Evolutionary conservation across 2,888 invertebrate species (phyloP), one percentile per base, ranked within the genome.

Genomic region (Germaria angustata): DNA sequence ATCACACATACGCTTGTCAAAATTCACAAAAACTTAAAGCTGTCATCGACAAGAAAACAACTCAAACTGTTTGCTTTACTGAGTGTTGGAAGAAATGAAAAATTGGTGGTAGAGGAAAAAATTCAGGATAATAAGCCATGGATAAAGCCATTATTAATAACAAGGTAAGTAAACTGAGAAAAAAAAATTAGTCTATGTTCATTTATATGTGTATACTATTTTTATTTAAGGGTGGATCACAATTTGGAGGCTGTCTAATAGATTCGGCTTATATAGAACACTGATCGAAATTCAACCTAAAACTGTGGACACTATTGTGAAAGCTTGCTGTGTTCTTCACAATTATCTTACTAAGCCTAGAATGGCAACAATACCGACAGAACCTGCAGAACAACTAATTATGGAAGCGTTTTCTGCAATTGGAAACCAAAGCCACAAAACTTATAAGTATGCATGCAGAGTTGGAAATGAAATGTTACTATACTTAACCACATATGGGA

Each of bases 331-430:
- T 55, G 55, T 15, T 11, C 55, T 55, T 17, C 55, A 57, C 28
- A 68, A 76, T 49, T 68, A 68, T 59, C 39, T 68, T 11, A 49
- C 39, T 20, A 59, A 55, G n/a, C 32, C 46, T 11, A 22, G 39
- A 39, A 39, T 9, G 11, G 22, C 17, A 46, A 7, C 68, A 55
- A 20, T 28, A 22, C 5, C n/a, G n/a, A n/a, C 69, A 53, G 55
- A 55, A 68, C 11, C 55, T 7, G 6, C 55, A 7, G 55, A 55
- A 5, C n/a, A 41, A 28, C 6, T 8, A 39, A 22, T 61, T 41
- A 4, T 51, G 9, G 65, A 41, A 22, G 53, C 46, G 17, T 75
- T 75, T 65, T 63, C 73, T 1, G 39, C 63, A 39, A 73, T 73
- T 59, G 36, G 20, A 36, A 59, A 22, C 15, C 59, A 59, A 41